Conservation (phyloP, 2,797 vertebrate species). For the Microctenopoma stevenorrisi region DNA sequence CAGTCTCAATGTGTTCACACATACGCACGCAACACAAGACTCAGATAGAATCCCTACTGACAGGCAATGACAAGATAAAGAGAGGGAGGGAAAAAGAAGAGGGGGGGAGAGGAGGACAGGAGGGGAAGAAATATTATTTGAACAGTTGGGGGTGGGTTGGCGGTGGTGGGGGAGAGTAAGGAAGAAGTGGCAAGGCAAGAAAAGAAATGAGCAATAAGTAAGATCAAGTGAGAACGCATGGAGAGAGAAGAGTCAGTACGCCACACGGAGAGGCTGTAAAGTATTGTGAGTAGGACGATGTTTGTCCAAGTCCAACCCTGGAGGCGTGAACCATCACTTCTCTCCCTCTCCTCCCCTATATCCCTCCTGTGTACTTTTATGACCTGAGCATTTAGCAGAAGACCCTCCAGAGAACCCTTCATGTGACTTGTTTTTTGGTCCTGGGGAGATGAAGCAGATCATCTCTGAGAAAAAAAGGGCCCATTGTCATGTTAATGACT, state of each 20-base stretch:
- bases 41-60: constrained; percentile 84
- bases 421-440: neutral
- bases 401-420: neutral
- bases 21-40: constrained; percentile 72
- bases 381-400: constrained; percentile 2
- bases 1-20: constrained; percentile 78
- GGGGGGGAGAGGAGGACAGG: constrained; percentile 70
- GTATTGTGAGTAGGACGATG: constrained; percentile 49
- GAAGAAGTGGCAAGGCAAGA: constrained; percentile 69
- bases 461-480: constrained; percentile 11
- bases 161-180: constrained; percentile 48
- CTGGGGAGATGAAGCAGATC: constrained; percentile 4
- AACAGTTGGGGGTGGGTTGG: constrained; percentile 64
- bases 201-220: constrained; percentile 77
- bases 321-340: constrained; percentile 36
- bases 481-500: constrained; percentile 19
- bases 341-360: constrained; percentile 5
- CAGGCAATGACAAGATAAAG: constrained; percentile 86
- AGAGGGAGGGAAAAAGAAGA: constrained; percentile 66
- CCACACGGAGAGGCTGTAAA: constrained; percentile 48
- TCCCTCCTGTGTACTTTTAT: constrained; percentile 5
- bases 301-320: constrained; percentile 64
- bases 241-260: constrained; percentile 52
- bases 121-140: constrained; percentile 81
- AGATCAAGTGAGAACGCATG: constrained; percentile 77